Evolutionary conservation across 2,888 invertebrate species (phyloP).

Genomic region (Meta bourneti): DNA sequence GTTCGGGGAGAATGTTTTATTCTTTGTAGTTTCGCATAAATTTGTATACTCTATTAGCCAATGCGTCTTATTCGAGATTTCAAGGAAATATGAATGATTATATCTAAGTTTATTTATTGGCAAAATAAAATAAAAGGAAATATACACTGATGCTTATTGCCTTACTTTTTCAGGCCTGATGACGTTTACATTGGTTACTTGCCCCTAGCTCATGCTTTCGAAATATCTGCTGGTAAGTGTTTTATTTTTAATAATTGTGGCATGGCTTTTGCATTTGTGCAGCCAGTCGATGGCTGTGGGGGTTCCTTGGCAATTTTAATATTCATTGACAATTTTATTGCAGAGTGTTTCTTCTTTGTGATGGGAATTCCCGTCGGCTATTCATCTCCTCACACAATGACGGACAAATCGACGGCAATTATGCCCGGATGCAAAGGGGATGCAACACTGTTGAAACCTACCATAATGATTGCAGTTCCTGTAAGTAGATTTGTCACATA

Average conservation of each 20-base stretch:
- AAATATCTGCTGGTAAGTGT: conserved; percentile 89
- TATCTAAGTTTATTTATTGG: too few species aligned
- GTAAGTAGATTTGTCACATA: conserved; percentile 82
- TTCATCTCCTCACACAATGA: conserved; percentile 92
- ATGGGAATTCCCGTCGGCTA: conserved; percentile 96
- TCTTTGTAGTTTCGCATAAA: too few species aligned
- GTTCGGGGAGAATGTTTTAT: too few species aligned
- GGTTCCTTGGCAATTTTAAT: not conserved
- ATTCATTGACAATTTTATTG: conserved; percentile 74
- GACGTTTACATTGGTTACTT: conserved; percentile 97
- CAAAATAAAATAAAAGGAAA: too few species aligned
- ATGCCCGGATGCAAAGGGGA: conserved; percentile 97
- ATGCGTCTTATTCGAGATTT: too few species aligned
- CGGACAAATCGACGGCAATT: conserved; percentile 91
- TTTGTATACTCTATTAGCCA: too few species aligned
- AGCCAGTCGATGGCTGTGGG: not conserved
- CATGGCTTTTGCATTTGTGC: too few species aligned
- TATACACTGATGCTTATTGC: too few species aligned
- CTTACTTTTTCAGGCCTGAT: conserved; percentile 56
- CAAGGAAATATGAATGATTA: too few species aligned
- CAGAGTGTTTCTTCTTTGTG: conserved; percentile 87
- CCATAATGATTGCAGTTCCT: conserved; percentile 97
- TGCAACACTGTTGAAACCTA: conserved; percentile 93
- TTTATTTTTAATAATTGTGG: not conserved
- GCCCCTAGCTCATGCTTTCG: conserved; percentile 97